Conservation (phyloP, 2,113 vertebrate species). For the Sisor rabdophorus region DNA sequence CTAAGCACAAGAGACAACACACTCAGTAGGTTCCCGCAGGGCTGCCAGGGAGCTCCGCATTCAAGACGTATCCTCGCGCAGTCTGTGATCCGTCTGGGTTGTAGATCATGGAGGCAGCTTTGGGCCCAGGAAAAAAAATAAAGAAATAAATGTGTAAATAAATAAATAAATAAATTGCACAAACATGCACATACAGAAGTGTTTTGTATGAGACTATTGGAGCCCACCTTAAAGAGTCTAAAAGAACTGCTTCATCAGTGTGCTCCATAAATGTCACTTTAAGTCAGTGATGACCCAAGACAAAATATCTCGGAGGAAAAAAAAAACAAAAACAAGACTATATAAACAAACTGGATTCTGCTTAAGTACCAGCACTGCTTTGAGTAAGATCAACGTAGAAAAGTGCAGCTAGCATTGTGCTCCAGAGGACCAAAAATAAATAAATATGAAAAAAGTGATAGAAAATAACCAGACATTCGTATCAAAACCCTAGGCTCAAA, state of each 20-base stretch:
- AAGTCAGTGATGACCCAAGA: slow-evolving; percentile 61
- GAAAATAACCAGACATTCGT: slow-evolving; percentile 63
- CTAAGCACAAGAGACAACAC: slow-evolving; percentile 75
- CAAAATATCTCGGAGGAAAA: slow-evolving; percentile 45
- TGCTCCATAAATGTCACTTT: slow-evolving; percentile 71
- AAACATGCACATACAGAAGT: slow-evolving; percentile 18
- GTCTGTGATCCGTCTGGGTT: slow-evolving; percentile 61
- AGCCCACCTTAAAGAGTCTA: slow-evolving; percentile 56
- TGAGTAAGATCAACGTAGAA: slow-evolving; percentile 54
- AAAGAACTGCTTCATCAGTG: slow-evolving; percentile 69
- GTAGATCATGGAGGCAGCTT: slow-evolving; percentile 66
- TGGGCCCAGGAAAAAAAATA: slow-evolving; percentile 49
- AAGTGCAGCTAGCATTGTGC: slow-evolving; percentile 49
- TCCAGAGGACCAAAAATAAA: slow-evolving; percentile 41
- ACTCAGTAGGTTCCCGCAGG: slow-evolving; percentile 67
- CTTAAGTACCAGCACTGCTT: slow-evolving; percentile 55
- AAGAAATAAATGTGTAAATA: slow-evolving; percentile 57
- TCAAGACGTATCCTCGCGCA: slow-evolving; percentile 69
- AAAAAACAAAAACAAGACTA: slow-evolving; percentile 50
- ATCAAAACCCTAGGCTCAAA: slow-evolving; percentile 66
- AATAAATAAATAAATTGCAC: slow-evolving; percentile 29
- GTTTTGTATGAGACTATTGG: slow-evolving; percentile 54
- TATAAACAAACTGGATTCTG: slow-evolving; percentile 57
- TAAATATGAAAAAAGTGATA: slow-evolving; percentile 71
- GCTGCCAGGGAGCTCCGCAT: slow-evolving; percentile 61